Conservation (phyloP, 2,888 invertebrate genomes). For the Parascotia fuliginaria region DNA sequence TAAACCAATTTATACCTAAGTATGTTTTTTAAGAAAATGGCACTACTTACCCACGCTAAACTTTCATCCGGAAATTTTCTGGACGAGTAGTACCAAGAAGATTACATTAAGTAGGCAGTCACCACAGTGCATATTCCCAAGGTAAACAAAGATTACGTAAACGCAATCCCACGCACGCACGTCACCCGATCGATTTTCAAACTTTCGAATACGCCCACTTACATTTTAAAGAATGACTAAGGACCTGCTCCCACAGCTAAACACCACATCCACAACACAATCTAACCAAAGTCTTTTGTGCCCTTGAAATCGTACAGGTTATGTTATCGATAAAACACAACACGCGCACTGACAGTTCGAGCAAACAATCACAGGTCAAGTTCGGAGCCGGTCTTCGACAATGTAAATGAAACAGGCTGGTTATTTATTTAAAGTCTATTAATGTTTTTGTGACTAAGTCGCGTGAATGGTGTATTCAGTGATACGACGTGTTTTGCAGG, state of each 20-base stretch:
- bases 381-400: slow-evolving; percentile 66
- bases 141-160: slow-evolving; percentile 86
- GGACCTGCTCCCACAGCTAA: slow-evolving; percentile 62
- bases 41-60: slow-evolving; percentile 50
- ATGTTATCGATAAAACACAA: slow-evolving; percentile 85
- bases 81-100: slow-evolving; percentile 47
- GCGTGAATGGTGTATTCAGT: slow-evolving; percentile 51
- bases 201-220: slow-evolving; percentile 85
- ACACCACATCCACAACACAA: slow-evolving; percentile 72
- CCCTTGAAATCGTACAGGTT: slow-evolving; percentile 84
- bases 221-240: slow-evolving; percentile 68
- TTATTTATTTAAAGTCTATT: slow-evolving; percentile 52
- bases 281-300: slow-evolving; percentile 63
- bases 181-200: slow-evolving; percentile 84
- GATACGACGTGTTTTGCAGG: slow-evolving; percentile 64
- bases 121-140: slow-evolving; percentile 81
- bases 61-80: slow-evolving; percentile 34
- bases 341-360: slow-evolving; percentile 83
- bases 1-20: no score
- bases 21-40: slow-evolving; percentile 3
- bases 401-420: slow-evolving; percentile 53
- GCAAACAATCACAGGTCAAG: slow-evolving; percentile 82
- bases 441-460: slow-evolving; percentile 45
- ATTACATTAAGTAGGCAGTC: slow-evolving; percentile 56
- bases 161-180: slow-evolving; percentile 84